Evolutionary conservation across 1,140 invertebrate species (phyloP).

Genomic region (Paraescarpia echinospica): DNA sequence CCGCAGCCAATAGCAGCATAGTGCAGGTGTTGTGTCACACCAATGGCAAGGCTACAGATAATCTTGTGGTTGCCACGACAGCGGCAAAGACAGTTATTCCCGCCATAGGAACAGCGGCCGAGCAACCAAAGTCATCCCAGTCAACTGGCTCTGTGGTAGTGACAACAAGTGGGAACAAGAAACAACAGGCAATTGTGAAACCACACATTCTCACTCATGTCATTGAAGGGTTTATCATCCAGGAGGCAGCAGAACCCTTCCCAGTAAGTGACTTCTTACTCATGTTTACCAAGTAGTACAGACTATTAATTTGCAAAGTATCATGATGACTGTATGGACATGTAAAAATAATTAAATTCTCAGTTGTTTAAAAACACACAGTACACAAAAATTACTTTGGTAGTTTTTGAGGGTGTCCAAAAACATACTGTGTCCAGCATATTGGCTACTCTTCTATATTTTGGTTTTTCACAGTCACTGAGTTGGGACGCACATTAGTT

Average conservation of each 20-base stretch:
- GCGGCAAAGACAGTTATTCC: not conserved
- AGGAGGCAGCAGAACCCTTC: conserved; percentile 78
- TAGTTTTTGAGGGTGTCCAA: no score
- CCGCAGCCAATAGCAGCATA: not conserved
- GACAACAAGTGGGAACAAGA: conserved; percentile 34
- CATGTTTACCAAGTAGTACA: conserved; percentile 4
- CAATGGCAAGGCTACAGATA: not conserved
- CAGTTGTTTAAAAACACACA: no score
- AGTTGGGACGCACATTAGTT: no score
- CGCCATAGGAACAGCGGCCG: not conserved
- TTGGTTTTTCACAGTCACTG: no score
- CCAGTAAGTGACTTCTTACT: conserved; percentile 67
- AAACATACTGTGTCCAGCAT: no score
- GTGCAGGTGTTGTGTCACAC: not conserved
- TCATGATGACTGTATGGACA: no score
- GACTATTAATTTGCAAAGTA: not conserved
- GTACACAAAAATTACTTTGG: no score
- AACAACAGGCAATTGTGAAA: conserved; percentile 80
- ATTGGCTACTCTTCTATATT: no score
- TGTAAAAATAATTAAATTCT: no score
- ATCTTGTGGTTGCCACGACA: not conserved
- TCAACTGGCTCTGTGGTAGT: not conserved
- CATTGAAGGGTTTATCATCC: conserved; percentile 95
- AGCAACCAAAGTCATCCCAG: not conserved
- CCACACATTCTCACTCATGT: conserved; percentile 94